Percentiles rank a stretch among this genome's conserved stretches.
Conservation (phyloP, 2,113 vertebrate species). For the Taurulus bubalis region DNA sequence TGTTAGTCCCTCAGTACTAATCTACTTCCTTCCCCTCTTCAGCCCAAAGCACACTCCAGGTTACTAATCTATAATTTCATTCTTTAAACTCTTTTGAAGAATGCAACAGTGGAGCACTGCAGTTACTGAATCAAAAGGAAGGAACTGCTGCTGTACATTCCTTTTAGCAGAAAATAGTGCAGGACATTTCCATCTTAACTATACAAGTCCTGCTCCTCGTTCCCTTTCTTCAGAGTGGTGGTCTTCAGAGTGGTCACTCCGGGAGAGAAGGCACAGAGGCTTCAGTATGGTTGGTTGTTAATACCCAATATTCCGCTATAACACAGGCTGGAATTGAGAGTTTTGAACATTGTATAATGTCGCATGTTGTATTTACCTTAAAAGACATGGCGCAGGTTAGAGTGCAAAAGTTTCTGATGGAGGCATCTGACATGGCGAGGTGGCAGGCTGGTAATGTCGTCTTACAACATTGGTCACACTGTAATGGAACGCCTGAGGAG, state of each 20-base stretch:
- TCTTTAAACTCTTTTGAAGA: too few species aligned
- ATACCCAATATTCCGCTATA: neutral
- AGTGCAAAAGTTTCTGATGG: conserved; percentile 94
- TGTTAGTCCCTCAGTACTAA: neutral
- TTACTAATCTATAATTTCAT: too few species aligned
- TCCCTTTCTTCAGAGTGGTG: too few species aligned
- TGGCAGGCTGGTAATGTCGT: conserved; percentile 91
- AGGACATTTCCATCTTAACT: neutral
- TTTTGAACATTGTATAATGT: neutral
- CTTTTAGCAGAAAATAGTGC: neutral
- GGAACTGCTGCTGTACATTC: neutral
- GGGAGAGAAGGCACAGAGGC: neutral
- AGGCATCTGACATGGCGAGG: conserved; percentile 93
- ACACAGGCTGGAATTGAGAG: neutral
- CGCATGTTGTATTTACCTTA: conserved; percentile 83
- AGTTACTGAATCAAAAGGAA: too few species aligned
- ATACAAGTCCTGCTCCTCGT: neutral
- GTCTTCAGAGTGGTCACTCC: neutral
- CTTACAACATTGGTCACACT: conserved; percentile 91
- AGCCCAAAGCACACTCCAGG: too few species aligned
- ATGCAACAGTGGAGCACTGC: neutral
- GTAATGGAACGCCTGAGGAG: conserved; percentile 84
- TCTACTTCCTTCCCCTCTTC: too few species aligned
- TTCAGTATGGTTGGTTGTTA: too few species aligned
- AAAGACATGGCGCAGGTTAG: conserved; percentile 91